Base-by-base conservation (phyloP, 2,888 invertebrate species). In the Agrochola lychnidis region DNA sequence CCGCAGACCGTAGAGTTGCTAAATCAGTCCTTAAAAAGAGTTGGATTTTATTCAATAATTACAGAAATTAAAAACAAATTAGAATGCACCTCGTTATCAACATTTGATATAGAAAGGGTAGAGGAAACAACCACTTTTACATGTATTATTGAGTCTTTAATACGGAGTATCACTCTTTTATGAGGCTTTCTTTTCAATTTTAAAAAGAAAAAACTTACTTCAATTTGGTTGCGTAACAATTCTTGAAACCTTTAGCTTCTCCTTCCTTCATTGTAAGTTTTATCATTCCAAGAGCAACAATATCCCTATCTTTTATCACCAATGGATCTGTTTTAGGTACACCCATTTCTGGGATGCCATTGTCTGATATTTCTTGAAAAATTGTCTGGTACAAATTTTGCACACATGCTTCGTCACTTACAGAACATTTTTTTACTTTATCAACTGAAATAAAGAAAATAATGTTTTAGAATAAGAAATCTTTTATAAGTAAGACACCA, bases 291-390 rank as follows among this genome's bases (percentile, higher is more conserved):
- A 85, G 22, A 3, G 19, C 16, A 14, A 5, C n/a, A 0, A 78
- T 0, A 6, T 69, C 56, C 25, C 0, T 1, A 67, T 87, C 9
- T 56, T 87, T 75, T 1, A 81, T 0, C 0, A 5, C 42, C 9
- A 62, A 64, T 30, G 86, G 86, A 45, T 86, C 86, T 45, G 68
- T 0, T 62, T 62, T 74, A 12, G 85, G 83, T 51, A 86, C 4
- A 12, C 6, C 72, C 0, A 78, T 0, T 16, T 87, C 87, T 40
- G 78, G 70, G 3, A 87, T 45, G 4, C 86, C 86, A 42, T 77
- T 64, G 1, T 74, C 74, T n/a, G 79, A 19, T 14, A 67, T 25
- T 59, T 76, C 70, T 36, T 59, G 40, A 14, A 78, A 2, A 0
- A 79, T 9, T 1, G 2, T 40, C 4, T 0, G 22, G 12, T 68